A percentile compares a stretch with the other conserved stretches of the same genome.
Conservation (phyloP, 2,888 invertebrate genomes). For the Heteromyza rotundicornis region DNA sequence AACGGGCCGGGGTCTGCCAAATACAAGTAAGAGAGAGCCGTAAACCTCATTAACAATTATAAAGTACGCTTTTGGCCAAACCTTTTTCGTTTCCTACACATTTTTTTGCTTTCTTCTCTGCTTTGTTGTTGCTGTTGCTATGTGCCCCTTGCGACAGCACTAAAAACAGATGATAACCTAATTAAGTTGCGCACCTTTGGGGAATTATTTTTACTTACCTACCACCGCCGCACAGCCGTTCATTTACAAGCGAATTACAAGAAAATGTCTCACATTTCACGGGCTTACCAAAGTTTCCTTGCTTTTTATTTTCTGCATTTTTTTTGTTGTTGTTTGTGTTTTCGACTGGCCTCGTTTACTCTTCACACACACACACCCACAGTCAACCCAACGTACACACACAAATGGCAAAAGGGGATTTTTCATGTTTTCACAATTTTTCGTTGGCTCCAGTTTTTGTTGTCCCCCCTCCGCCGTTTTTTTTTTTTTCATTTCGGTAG, state of each 20-base stretch:
- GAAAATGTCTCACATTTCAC: constrained; percentile 42
- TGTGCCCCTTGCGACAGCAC: background rate
- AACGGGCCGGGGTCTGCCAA: background rate
- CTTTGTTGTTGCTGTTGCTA: background rate
- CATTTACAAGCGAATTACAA: constrained; percentile 46
- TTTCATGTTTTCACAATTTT: constrained; percentile 20
- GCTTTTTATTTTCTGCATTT: background rate
- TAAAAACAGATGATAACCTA: constrained; percentile 47
- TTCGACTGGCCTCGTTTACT: background rate
- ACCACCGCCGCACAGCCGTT: constrained; percentile 1
- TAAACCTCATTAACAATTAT: constrained; percentile 2
- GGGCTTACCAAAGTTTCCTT: constrained; percentile 20
- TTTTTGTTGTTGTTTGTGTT: background rate
- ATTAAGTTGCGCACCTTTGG: constrained; percentile 45
- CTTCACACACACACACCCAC: background rate
- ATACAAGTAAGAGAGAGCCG: background rate
- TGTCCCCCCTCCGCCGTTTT: background rate
- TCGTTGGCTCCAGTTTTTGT: constrained; percentile 6
- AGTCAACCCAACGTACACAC: background rate
- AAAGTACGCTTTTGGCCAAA: background rate
- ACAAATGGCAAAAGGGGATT: background rate
- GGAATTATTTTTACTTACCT: constrained; percentile 22
- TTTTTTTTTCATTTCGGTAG: background rate
- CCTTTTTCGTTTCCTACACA: background rate
- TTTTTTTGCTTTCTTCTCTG: background rate